phyloP scores from a whole-genome alignment of 2,888 invertebrate genomes.

The Tanypteryx hageni region DNA sequence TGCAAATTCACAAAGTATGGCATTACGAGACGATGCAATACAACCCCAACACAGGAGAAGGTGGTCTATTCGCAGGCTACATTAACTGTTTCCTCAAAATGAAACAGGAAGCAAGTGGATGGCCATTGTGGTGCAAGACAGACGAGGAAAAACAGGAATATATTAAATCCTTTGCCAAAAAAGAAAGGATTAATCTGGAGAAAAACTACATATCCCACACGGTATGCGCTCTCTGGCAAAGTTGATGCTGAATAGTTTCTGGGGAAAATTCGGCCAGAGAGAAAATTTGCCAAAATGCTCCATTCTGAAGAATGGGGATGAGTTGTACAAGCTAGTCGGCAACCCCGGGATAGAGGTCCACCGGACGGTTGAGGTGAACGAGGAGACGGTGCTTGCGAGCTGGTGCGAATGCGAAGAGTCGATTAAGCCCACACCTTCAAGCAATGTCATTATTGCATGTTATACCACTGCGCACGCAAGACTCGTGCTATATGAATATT shows the following conservation, averaged over 20 bases:
- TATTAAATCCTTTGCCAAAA: conserved; percentile 66
- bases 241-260: conserved; percentile 69
- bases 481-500: too few species aligned
- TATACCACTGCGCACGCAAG: not conserved
- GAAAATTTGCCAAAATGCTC: not conserved
- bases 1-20: too few species aligned
- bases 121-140: conserved; percentile 69
- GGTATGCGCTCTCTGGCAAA: conserved; percentile 68
- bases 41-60: conserved; percentile 64
- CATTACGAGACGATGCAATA: conserved; percentile 69
- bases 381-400: too few species aligned
- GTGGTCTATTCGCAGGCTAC: conserved; percentile 71
- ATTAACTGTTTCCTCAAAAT: conserved; percentile 71
- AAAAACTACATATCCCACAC: conserved; percentile 67
- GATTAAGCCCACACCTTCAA: not conserved
- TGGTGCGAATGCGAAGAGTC: not conserved
- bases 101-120: conserved; percentile 70
- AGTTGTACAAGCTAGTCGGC: too few species aligned
- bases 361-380: too few species aligned
- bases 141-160: conserved; percentile 67
- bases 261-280: conserved; percentile 68
- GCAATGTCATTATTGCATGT: not conserved
- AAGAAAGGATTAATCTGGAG: conserved; percentile 67
- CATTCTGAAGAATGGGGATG: too few species aligned
- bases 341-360: too few species aligned